phyloP scores from a whole-genome alignment of 23 tunicate genomes.

The Ciona savignyi region DNA sequence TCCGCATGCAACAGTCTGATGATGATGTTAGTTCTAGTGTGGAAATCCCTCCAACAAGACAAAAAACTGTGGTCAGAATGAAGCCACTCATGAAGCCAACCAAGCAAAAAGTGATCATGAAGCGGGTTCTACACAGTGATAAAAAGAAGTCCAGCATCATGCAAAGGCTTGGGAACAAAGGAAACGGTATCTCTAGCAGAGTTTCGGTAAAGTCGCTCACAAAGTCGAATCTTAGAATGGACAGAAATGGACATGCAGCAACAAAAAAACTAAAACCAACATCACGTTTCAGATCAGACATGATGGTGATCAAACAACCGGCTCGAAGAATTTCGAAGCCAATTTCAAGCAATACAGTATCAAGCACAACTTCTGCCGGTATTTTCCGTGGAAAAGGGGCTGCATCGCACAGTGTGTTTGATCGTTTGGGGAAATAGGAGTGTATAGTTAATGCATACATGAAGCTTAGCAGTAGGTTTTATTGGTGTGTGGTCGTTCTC shows the following conservation, averaged over 20 bases:
- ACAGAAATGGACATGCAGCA: neutral
- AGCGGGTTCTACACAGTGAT: neutral
- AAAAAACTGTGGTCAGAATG: neutral
- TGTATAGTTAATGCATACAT: no score
- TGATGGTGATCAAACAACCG: neutral
- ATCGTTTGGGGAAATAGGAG: conserved; percentile 22
- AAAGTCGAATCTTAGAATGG: neutral
- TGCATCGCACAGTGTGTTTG: conserved; percentile 28
- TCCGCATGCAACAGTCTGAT: neutral
- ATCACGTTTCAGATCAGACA: neutral
- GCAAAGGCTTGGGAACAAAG: conserved; percentile 38
- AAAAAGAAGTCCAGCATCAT: conserved; percentile 12
- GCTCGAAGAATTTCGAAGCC: conserved; percentile 12
- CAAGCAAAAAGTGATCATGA: conserved; percentile 12
- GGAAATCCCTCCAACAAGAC: neutral
- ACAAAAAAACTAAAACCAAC: neutral
- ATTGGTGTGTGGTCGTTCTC: no score
- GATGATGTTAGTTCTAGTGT: neutral
- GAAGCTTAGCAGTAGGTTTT: no score
- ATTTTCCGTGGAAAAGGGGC: conserved; percentile 27
- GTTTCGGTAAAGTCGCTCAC: neutral
- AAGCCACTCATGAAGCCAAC: neutral
- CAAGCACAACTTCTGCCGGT: conserved; percentile 72
- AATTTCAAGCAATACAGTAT: conserved; percentile 53
- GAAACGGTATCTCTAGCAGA: conserved; percentile 2